Evolutionary conservation across 2,888 invertebrate genomes (phyloP).

Genomic region (Gastracanthus pulcherrimus): DNA sequence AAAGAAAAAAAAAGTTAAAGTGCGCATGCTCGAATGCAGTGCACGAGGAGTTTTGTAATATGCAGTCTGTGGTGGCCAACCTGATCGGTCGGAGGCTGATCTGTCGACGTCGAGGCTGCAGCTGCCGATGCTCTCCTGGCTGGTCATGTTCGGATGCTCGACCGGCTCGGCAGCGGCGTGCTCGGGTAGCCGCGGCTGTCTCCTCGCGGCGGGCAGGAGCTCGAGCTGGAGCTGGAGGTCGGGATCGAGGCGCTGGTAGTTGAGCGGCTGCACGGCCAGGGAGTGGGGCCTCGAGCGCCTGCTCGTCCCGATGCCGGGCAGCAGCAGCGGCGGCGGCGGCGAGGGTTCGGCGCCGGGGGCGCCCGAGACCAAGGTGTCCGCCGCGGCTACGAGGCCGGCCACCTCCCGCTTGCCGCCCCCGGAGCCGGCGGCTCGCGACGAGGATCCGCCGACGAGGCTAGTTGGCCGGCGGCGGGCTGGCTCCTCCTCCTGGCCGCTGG

Average conservation of each 20-base stretch:
- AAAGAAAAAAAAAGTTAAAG: no score
- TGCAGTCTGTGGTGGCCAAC: no score
- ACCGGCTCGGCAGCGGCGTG: background rate
- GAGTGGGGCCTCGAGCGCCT: constrained; percentile 72
- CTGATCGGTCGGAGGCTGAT: constrained; percentile 76
- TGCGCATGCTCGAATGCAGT: no score
- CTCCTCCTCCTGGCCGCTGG: constrained; percentile 30
- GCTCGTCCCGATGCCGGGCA: constrained; percentile 61
- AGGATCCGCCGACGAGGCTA: no score
- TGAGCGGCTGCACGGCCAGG: constrained; percentile 74
- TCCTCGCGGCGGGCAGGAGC: background rate
- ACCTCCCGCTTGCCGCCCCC: constrained; percentile 68
- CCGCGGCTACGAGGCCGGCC: constrained; percentile 67
- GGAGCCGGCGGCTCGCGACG: no score
- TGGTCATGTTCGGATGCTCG: constrained; percentile 69
- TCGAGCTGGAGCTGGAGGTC: constrained; percentile 70
- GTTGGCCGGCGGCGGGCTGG: constrained; percentile 52
- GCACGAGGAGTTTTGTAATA: no score
- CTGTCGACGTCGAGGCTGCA: constrained; percentile 92
- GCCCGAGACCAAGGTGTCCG: constrained; percentile 57
- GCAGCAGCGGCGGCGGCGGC: constrained; percentile 31
- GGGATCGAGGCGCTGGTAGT: constrained; percentile 74
- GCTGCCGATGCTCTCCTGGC: constrained; percentile 89
- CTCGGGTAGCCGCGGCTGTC: background rate
- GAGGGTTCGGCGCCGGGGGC: constrained; percentile 55